Conservation (phyloP, 1,140 invertebrate species). For the Parasteatoda tepidariorum region DNA sequence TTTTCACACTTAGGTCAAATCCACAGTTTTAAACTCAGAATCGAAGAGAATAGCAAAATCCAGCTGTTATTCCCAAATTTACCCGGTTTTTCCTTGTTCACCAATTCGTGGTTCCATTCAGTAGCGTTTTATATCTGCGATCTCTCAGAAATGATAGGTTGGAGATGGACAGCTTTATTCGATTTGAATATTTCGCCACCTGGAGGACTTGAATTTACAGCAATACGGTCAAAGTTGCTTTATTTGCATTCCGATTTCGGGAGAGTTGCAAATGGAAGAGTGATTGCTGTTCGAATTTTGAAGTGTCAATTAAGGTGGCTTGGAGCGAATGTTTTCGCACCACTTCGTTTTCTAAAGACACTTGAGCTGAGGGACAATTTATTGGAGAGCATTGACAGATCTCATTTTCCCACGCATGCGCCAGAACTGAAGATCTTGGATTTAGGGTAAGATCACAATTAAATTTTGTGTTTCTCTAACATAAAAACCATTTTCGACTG, state of each 20-base stretch:
- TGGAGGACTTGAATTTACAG: neutral
- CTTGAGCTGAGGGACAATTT: conserved; percentile 24
- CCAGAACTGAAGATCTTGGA: neutral
- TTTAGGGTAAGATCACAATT: conserved; percentile 19
- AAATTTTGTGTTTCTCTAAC: neutral
- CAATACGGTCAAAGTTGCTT: conserved; percentile 4
- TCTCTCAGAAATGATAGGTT: neutral
- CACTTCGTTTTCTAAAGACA: neutral
- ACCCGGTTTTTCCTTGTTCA: conserved; percentile 2
- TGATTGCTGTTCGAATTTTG: conserved; percentile 20
- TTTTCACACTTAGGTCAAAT: neutral
- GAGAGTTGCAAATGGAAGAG: neutral
- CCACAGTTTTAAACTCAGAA: neutral
- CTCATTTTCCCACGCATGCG: neutral
- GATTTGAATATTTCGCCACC: neutral
- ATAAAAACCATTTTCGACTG: neutral
- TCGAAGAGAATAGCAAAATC: neutral
- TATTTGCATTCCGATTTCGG: conserved; percentile 35
- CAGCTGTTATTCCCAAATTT: neutral
- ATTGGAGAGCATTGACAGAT: neutral
- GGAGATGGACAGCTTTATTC: neutral
- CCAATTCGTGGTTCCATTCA: neutral
- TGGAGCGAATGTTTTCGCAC: neutral
- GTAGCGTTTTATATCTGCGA: neutral
- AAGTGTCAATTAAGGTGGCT: conserved; percentile 29